Evolutionary conservation across 2,888 invertebrate species (phyloP), one percentile per base, ranked within the genome.

Genomic region (Pedicia rivosa): DNA sequence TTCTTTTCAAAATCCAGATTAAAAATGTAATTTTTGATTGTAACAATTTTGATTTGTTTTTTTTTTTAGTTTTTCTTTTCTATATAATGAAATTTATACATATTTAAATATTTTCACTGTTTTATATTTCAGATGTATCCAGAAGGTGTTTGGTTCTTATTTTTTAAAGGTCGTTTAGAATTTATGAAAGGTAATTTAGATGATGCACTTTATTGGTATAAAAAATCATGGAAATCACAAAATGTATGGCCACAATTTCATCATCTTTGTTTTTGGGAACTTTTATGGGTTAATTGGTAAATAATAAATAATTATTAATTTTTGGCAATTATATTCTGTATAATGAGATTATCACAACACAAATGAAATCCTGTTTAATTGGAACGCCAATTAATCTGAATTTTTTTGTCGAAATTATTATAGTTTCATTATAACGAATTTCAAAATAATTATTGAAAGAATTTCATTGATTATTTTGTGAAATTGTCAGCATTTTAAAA

Each of bases 231-330:
- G 65, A 70, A 74, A 43, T 82, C 82, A 3, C 90, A 91, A 53
- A 64, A 73, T 41, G 66, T 81, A 31, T 92, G 91, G 87, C 74
- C 76, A 1, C 91, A 92, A 57, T 88, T 94, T 57, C 87, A 88
- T 54, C 88, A 92, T 54, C 62, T 92, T 4, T 90, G 91, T 57
- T 90, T 75, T 55, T 95, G 94, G 94, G 94, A 94, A 55, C 66
- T 92, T 24, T 73, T 90, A 67, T 92, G 90, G 90, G 74, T 83
- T 2, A 74, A 83, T 52, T 76, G 81, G 82, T 81, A 58, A 57
- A 59, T 55, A 17, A 26, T 8, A 15, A n/a, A 26, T n/a, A 35
- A n/a, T 12, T 36, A 25, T 14, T 7, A 9, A 24, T 15, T 28
- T 20, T 41, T 35, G 8, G 5, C 20, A 20, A 20, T 24, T 24